phyloP scores from a whole-genome alignment of 2,113 vertebrate genomes.

The Phasianus colchicus region DNA sequence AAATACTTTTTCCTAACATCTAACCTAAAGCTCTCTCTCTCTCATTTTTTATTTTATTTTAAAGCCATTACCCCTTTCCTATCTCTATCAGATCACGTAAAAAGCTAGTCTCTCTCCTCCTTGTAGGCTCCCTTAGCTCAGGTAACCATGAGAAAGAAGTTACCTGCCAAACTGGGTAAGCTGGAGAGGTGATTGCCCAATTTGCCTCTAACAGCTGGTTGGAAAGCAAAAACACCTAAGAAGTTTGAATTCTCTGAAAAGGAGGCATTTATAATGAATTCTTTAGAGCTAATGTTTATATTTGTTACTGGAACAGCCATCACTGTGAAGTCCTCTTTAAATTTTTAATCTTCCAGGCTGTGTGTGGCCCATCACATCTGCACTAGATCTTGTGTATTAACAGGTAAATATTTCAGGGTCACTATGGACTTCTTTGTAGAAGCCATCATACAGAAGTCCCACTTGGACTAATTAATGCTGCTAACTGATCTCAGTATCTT shows the following conservation, averaged over 20 bases:
- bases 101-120: too few relatives aligned
- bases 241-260: not conserved
- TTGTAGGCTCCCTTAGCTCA: not conserved
- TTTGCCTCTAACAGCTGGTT: not conserved
- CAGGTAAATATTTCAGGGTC: not conserved
- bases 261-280: not conserved
- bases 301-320: not conserved
- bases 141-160: constrained; percentile 24
- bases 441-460: not conserved
- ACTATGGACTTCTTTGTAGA: not conserved
- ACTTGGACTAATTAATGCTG: not conserved
- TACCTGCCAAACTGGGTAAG: constrained; percentile 43
- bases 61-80: too few relatives aligned
- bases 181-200: not conserved
- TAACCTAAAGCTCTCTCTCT: too few relatives aligned
- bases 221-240: not conserved
- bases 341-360: not conserved
- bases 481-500: not conserved
- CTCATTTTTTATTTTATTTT: too few relatives aligned
- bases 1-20: too few relatives aligned
- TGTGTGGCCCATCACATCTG: not conserved
- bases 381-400: not conserved
- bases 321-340: not conserved
- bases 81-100: too few relatives aligned
- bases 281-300: not conserved